These are phyloP conservation scores for Tiliacea citrago DNA, from an alignment of 2,888 invertebrate species.

Conservation along the genomic window DNA sequence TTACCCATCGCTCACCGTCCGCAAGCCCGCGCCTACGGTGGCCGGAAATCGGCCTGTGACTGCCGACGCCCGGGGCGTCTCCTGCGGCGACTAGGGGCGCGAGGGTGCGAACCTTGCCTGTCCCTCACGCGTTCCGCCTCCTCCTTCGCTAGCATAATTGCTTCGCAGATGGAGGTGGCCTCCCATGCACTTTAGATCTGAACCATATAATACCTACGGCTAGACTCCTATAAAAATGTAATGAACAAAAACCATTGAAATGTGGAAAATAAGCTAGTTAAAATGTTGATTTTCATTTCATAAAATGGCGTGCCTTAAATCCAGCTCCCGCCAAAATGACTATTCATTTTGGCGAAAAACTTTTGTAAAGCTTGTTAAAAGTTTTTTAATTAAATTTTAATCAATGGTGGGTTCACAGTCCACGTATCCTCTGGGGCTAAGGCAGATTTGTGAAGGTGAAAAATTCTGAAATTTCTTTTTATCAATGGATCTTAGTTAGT, in stretches of 20 bases:
- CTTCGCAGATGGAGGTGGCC: no score
- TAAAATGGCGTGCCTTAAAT: conserved; percentile 26
- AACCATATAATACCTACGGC: background rate
- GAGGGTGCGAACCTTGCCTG: no score
- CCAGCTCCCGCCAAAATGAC: conserved; percentile 26
- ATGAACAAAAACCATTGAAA: background rate
- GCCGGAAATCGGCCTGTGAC: no score
- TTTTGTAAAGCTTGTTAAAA: conserved; percentile 54
- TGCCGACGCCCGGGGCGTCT: no score
- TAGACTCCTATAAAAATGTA: background rate
- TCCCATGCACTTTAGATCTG: no score
- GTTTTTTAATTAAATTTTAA: conserved; percentile 57
- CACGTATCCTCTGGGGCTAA: conserved; percentile 2
- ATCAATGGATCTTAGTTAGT: conserved; percentile 6
- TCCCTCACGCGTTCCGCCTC: no score
- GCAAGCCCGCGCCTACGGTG: no score
- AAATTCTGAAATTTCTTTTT: background rate
- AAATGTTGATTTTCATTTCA: conserved; percentile 38
- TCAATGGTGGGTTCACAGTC: conserved; percentile 31
- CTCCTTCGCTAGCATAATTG: no score
- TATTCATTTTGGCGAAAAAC: conserved; percentile 38
- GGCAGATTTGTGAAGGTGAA: conserved; percentile 1
- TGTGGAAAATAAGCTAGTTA: conserved; percentile 5
- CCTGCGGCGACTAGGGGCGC: no score
- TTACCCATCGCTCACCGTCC: no score